These are phyloP conservation scores for Diadophis punctatus DNA, from an alignment of 2,113 vertebrate species.

Conservation along the genomic window DNA sequence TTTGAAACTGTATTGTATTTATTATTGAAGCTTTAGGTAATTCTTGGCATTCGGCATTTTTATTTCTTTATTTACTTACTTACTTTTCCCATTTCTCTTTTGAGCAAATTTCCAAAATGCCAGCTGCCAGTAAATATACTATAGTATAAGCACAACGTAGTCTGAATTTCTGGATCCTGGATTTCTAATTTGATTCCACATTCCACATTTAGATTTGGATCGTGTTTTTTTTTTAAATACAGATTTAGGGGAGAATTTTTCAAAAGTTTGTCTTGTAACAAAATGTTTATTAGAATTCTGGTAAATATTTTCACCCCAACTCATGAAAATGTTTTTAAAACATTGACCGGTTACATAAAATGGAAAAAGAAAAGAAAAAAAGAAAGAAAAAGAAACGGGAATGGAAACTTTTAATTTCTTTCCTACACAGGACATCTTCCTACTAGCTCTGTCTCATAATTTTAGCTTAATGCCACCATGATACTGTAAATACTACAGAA, in stretches of 20 bases:
- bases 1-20: background rate
- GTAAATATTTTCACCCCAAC: background rate
- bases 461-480: conserved; percentile 12
- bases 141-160: background rate
- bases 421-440: background rate
- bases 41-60: background rate
- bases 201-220: background rate
- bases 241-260: background rate
- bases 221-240: background rate
- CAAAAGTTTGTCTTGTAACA: background rate
- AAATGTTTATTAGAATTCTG: background rate
- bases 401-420: background rate
- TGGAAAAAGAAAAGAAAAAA: background rate
- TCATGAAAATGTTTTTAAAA: background rate
- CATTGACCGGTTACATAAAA: background rate
- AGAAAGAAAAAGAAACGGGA: background rate
- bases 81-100: background rate
- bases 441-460: conserved; percentile 25
- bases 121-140: background rate
- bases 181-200: background rate
- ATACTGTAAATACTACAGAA: conserved; percentile 5
- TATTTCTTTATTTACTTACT: background rate
- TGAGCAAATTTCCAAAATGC: background rate
- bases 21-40: background rate
- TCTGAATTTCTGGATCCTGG: background rate